Evolutionary conservation across 1,140 invertebrate species (phyloP).

Genomic region (Rhyzopertha dominica): DNA sequence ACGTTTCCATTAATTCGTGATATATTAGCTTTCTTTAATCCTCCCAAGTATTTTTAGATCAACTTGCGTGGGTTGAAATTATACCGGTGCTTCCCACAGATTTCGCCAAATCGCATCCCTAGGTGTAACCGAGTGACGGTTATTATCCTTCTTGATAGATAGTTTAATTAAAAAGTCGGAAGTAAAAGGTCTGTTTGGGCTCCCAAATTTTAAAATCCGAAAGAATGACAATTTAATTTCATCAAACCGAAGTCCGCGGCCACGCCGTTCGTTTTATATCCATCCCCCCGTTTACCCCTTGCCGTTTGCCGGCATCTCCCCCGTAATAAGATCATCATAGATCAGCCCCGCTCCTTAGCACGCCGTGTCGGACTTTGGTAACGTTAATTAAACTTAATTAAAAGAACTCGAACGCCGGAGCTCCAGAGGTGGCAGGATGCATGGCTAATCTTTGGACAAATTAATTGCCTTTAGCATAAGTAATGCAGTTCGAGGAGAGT

Average conservation of each 20-base stretch:
- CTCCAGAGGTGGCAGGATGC: slow-evolving; percentile 37
- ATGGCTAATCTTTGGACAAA: slow-evolving; percentile 43
- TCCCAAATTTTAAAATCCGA: slow-evolving; percentile 15
- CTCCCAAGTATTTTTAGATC: too few relatives aligned
- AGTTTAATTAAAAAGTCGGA: slow-evolving; percentile 27
- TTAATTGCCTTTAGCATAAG: slow-evolving; percentile 42
- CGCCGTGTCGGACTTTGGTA: slow-evolving; percentile 39
- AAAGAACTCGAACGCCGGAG: slow-evolving; percentile 37
- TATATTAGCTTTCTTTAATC: too few relatives aligned
- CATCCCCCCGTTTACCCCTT: slow-evolving; percentile 36
- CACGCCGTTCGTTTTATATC: slow-evolving; percentile 31
- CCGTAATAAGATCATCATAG: slow-evolving; percentile 42
- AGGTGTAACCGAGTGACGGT: slow-evolving; percentile 18
- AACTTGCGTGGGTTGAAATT: too few relatives aligned
- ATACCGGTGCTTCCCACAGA: too few relatives aligned
- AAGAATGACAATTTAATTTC: slow-evolving; percentile 41
- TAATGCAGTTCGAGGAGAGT: slow-evolving; percentile 41
- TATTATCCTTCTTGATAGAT: slow-evolving; percentile 24
- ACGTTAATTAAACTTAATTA: slow-evolving; percentile 45
- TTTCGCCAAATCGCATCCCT: background rate
- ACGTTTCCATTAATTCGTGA: too few relatives aligned
- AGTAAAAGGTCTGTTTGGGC: slow-evolving; percentile 17
- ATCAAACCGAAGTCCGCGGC: slow-evolving; percentile 33
- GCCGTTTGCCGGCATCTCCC: slow-evolving; percentile 17
- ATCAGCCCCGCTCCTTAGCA: slow-evolving; percentile 29